Evolutionary conservation across 2,888 invertebrate species (phyloP).

Genomic region (Gerosis bhagava): DNA sequence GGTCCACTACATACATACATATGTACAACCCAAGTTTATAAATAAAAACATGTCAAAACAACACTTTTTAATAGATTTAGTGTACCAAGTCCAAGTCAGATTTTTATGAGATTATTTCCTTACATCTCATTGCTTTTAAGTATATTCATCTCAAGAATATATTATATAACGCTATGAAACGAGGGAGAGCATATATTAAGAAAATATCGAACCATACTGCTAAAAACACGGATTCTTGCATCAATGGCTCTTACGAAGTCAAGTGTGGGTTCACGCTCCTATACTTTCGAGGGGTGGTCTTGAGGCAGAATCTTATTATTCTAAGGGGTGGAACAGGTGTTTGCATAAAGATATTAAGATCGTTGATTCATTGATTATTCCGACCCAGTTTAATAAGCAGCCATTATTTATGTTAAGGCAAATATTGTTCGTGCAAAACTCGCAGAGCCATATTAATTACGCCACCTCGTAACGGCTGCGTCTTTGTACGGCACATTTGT

Average conservation of each 20-base stretch:
- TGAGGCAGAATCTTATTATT: constrained; percentile 24
- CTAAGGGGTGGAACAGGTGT: constrained; percentile 20
- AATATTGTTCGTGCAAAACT: constrained; percentile 13
- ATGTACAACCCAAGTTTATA: no score
- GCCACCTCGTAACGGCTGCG: constrained; percentile 7
- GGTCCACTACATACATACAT: no score
- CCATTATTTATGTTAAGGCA: constrained; percentile 18
- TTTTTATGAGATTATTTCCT: no score
- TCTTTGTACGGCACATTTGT: no score
- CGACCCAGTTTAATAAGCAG: constrained; percentile 22
- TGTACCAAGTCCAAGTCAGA: no score
- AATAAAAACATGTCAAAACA: no score
- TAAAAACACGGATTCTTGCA: constrained; percentile 34
- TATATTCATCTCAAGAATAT: no score
- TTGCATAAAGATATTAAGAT: constrained; percentile 20
- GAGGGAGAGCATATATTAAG: neutral
- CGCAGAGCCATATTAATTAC: constrained; percentile 5
- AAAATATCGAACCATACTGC: constrained; percentile 30
- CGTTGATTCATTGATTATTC: constrained; percentile 19
- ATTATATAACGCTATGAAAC: no score
- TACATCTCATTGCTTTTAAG: no score
- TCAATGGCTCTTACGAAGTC: constrained; percentile 47
- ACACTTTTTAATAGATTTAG: no score
- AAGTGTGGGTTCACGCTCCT: constrained; percentile 45
- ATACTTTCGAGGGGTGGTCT: neutral